Evolutionary conservation across 1,140 invertebrate genomes (phyloP).

Genomic region (Lepidurus arcticus): DNA sequence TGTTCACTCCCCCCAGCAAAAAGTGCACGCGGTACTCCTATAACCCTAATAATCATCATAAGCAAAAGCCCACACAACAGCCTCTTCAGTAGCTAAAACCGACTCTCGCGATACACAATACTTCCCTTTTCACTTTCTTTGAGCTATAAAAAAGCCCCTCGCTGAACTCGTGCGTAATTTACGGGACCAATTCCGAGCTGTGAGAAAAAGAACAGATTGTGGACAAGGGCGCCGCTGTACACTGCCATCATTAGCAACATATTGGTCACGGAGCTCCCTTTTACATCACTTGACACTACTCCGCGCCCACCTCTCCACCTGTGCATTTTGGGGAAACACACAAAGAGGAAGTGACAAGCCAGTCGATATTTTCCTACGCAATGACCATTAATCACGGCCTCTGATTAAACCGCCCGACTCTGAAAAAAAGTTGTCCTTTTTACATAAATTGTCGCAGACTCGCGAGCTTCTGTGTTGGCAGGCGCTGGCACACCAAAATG

Average conservation of each 20-base stretch:
- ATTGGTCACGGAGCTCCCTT: constrained; percentile 6
- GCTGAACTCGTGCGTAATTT: constrained; percentile 14
- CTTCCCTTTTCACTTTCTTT: constrained; percentile 22
- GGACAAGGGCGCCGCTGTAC: not conserved
- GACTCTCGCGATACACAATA: not conserved
- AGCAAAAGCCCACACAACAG: not conserved
- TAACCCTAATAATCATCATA: constrained; percentile 9
- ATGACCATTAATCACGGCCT: not conserved
- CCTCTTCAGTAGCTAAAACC: not conserved
- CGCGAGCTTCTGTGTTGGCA: not conserved
- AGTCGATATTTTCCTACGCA: not conserved
- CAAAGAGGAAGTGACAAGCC: not conserved
- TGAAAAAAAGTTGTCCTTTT: not conserved
- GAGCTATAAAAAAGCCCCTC: constrained; percentile 17
- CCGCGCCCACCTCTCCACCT: not conserved
- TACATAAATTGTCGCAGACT: not conserved
- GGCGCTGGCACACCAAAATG: not conserved
- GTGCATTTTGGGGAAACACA: not conserved
- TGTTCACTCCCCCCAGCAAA: not conserved
- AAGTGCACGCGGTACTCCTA: not conserved
- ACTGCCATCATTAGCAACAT: not conserved
- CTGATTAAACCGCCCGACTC: not conserved
- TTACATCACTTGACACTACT: not conserved
- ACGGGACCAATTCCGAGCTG: not conserved
- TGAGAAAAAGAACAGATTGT: constrained; percentile 19